Evolutionary conservation across 2,113 vertebrate genomes (phyloP).

Genomic region (Diphyllodes magnificus): DNA sequence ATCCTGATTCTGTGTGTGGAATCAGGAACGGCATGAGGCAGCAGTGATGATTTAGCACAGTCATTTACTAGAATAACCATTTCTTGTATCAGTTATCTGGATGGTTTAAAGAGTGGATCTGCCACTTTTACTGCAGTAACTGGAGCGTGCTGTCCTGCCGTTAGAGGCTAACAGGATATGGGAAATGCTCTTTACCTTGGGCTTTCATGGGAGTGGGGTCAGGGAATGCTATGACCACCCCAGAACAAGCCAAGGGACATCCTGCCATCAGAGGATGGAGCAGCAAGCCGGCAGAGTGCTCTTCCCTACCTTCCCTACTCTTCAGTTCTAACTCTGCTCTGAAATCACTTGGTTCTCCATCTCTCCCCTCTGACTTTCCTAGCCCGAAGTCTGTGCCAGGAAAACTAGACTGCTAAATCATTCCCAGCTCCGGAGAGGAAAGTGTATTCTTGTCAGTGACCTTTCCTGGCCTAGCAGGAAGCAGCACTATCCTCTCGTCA

Average conservation of each 20-base stretch:
- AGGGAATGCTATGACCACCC: not conserved
- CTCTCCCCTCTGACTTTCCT: not conserved
- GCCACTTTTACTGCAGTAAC: not conserved
- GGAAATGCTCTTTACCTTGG: not conserved
- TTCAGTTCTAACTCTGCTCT: not conserved
- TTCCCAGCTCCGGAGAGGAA: not conserved
- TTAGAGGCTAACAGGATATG: not conserved
- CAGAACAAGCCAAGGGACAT: not conserved
- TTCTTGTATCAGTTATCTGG: not conserved
- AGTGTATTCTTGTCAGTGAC: not conserved
- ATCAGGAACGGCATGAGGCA: not conserved
- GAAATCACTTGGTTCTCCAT: not conserved
- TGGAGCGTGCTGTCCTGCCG: not conserved
- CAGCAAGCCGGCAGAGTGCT: not conserved
- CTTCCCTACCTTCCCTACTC: not conserved
- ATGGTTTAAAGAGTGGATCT: not conserved
- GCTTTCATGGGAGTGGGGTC: not conserved
- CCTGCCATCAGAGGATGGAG: not conserved
- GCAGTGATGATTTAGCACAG: not conserved
- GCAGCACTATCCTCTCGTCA: not conserved
- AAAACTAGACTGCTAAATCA: not conserved
- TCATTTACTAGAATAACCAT: not conserved
- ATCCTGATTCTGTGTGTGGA: not conserved
- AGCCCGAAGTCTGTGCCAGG: not conserved
- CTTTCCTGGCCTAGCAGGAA: slow-evolving; percentile 20